Evolutionary conservation across 2,797 vertebrate species (phyloP).

Genomic region (Neoniphon sammara): DNA sequence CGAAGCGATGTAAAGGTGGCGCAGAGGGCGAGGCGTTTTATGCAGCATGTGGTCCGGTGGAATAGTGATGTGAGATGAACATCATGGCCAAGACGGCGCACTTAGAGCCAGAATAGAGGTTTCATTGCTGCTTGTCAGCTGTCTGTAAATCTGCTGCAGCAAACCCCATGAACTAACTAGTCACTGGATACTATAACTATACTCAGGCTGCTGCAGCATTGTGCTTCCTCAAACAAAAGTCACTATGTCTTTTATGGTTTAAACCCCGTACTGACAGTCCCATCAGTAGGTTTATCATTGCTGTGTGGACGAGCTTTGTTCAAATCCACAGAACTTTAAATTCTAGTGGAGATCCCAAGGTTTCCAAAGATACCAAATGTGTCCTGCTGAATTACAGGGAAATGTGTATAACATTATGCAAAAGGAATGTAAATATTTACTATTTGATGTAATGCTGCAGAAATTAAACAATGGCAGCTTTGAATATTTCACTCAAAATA

Average conservation of each 20-base stretch:
- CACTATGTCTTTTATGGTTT: not conserved
- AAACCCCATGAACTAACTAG: constrained; percentile 14
- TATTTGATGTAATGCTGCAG: too few species aligned
- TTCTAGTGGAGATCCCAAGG: too few species aligned
- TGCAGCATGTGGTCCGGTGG: constrained; percentile 25
- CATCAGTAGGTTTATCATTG: too few species aligned
- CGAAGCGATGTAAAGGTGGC: constrained; percentile 14
- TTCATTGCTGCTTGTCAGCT: constrained; percentile 33
- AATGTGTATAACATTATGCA: too few species aligned
- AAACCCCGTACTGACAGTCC: too few species aligned
- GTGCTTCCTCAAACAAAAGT: not conserved
- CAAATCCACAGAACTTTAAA: too few species aligned
- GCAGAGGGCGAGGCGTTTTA: constrained; percentile 49
- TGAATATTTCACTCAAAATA: too few species aligned
- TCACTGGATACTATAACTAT: constrained; percentile 16
- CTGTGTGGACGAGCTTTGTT: too few species aligned
- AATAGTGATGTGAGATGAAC: constrained; percentile 20
- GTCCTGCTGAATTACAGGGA: too few species aligned
- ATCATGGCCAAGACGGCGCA: constrained; percentile 4
- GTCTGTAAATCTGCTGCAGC: constrained; percentile 33
- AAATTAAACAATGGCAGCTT: too few species aligned
- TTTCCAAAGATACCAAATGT: too few species aligned
- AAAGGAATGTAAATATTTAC: too few species aligned
- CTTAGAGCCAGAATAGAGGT: constrained; percentile 8
- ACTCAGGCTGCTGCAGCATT: not conserved